A percentile compares a stretch with the other conserved stretches of the same genome.
phyloP scores from a whole-genome alignment of 2,113 vertebrate genomes.

The Otolemur garnettii region DNA sequence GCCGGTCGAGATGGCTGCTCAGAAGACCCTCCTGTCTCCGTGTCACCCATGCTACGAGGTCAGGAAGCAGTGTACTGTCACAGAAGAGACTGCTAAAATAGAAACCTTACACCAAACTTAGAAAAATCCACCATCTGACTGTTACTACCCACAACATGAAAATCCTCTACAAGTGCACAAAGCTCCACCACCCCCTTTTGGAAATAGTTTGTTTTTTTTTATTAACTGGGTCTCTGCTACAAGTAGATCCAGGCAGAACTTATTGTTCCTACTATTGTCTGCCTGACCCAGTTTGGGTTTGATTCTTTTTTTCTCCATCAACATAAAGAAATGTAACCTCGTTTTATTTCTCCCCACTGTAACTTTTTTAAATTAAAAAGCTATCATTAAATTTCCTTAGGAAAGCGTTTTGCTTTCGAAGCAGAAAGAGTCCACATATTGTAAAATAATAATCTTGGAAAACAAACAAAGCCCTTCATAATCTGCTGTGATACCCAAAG shows the following conservation, averaged over 20 bases:
- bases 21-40: background rate
- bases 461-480: background rate
- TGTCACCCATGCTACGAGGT: background rate
- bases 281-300: conserved; percentile 48
- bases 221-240: background rate
- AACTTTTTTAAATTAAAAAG: conserved; percentile 42
- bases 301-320: conserved; percentile 32
- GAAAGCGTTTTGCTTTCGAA: conserved; percentile 55
- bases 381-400: conserved; percentile 49
- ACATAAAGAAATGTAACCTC: conserved; percentile 40
- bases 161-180: background rate
- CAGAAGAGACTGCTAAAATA: background rate
- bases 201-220: conserved; percentile 28
- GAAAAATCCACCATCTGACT: background rate
- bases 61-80: background rate
- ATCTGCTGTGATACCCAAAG: background rate
- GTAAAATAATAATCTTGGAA: conserved; percentile 48
- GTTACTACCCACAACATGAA: background rate
- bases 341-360: background rate
- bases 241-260: background rate
- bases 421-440: background rate
- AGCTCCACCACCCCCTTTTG: background rate
- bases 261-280: background rate
- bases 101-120: background rate
- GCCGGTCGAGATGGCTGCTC: background rate